A percentile compares a stretch with the other conserved stretches of the same genome.
Conservation (phyloP, 30 jellyfish, hydroid and myxozoan species). For the Hydra vulgaris region DNA sequence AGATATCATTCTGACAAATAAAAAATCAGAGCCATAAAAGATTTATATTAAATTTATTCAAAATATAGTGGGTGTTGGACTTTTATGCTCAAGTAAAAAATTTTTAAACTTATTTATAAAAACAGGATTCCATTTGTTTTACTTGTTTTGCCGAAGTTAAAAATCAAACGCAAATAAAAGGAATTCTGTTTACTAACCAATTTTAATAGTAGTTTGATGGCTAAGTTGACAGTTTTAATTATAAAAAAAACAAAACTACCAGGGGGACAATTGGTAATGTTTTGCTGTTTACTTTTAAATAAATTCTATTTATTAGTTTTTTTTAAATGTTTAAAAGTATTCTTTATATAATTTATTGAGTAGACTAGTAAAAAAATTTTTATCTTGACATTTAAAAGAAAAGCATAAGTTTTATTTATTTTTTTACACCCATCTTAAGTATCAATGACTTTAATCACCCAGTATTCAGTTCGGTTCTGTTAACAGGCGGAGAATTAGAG, state of each 20-base stretch:
- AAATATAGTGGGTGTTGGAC: not conserved
- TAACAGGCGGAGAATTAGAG: not conserved
- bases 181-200: not conserved
- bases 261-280: not conserved
- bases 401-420: not conserved
- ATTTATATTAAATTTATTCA: not conserved
- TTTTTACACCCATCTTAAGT: not conserved
- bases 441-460: not conserved
- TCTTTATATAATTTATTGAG: not conserved
- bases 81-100: not conserved
- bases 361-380: no score
- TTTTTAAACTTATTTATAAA: not conserved
- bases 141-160: not conserved
- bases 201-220: not conserved
- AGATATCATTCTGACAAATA: conserved; percentile 10
- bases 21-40: not conserved
- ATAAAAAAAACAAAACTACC: not conserved
- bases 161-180: not conserved
- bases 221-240: not conserved
- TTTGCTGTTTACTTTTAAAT: no score
- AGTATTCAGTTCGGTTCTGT: not conserved
- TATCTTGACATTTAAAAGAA: not conserved
- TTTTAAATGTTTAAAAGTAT: not conserved
- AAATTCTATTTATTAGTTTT: no score
- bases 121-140: not conserved